Evolutionary conservation across 1,140 invertebrate genomes (phyloP), one percentile per base, ranked within the genome.

Genomic region (Drosophila biarmipes): DNA sequence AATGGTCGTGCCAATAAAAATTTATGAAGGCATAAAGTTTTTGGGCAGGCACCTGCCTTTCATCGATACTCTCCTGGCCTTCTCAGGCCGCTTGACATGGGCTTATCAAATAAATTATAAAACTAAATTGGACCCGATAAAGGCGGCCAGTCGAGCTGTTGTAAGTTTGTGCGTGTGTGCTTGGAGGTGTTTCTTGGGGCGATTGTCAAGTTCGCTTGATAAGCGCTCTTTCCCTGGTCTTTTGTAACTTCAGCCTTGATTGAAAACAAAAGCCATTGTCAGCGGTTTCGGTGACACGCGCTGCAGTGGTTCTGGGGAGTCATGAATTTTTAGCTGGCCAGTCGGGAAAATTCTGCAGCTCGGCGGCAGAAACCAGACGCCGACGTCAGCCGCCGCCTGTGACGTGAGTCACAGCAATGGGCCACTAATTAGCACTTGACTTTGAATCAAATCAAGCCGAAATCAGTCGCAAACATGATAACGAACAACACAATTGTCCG

Each of bases 381-480:
- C 59, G 31, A 27, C 69, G 48, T 52, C 34, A 74, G 35, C 43
- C 45, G 35, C 43, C 45, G 38, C 10, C 15, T 72, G 51, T 82
- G 56, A 78, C 82, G 80, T 71, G 59, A 72, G 35, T 74, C 59
- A 63, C 72, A 79, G 73, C 73, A 85, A 80, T 66, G 40, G 78
- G 61, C 64, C 76, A 71, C 63, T 78, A 87, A 87, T 87, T 87
- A 87, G 55, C 82, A 89, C 82, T 82, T 82, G 53, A 69, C 66
- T 75, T 76, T 71, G 67, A 78, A 84, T 89, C 84, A 89, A 89
- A 87, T 89, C 84, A 80, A 85, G 66, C 67, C 66, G 49, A 87
- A 86, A 82, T 87, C 78, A 77, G 67, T 68, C 38, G 69, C 72
- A 80, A 76, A 69, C 71, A 58, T 86, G 81, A 85, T 86, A 86